Evolutionary conservation across 1,140 invertebrate genomes (phyloP).

Genomic region (Drosophila repletoides): DNA sequence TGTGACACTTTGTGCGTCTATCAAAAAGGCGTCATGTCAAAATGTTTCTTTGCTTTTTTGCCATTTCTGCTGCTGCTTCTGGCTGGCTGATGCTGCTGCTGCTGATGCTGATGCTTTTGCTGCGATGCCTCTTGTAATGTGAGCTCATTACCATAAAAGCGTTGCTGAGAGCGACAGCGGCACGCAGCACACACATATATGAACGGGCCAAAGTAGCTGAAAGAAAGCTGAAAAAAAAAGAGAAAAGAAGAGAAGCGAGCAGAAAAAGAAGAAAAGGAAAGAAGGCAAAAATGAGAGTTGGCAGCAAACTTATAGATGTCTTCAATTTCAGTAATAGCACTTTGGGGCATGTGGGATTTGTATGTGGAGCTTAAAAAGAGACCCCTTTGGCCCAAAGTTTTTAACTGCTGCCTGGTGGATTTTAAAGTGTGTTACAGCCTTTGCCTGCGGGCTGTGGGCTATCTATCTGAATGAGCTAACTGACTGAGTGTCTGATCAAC

Average conservation of each 20-base stretch:
- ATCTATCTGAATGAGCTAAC: slow-evolving; percentile 25
- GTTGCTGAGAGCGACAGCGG: slow-evolving; percentile 37
- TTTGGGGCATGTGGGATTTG: slow-evolving; percentile 67
- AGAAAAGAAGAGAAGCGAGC: slow-evolving; percentile 4
- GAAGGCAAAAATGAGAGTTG: slow-evolving; percentile 20
- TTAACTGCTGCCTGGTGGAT: slow-evolving; percentile 66
- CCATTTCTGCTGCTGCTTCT: slow-evolving; percentile 7
- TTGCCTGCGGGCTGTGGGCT: slow-evolving; percentile 10
- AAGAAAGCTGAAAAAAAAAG: background rate
- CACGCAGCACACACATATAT: slow-evolving; percentile 40
- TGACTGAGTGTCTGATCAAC: slow-evolving; percentile 21
- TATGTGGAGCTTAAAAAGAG: slow-evolving; percentile 21
- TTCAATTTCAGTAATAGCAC: slow-evolving; percentile 79
- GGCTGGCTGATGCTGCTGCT: background rate
- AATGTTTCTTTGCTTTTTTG: slow-evolving; percentile 49
- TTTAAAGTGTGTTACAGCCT: slow-evolving; percentile 57
- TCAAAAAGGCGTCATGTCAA: slow-evolving; percentile 59
- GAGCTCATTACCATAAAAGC: slow-evolving; percentile 80
- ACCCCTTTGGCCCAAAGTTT: slow-evolving; percentile 57
- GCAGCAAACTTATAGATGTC: slow-evolving; percentile 66
- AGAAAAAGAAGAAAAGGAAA: slow-evolving; percentile 17
- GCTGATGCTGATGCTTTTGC: background rate
- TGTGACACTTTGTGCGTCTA: slow-evolving; percentile 32
- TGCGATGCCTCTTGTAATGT: slow-evolving; percentile 62
- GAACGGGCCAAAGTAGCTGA: slow-evolving; percentile 14